A percentile compares a stretch with the other conserved stretches of the same genome.
These are phyloP conservation scores for Dryobates pubescens DNA, from an alignment of 2,797 vertebrate species.

Conservation along the genomic window DNA sequence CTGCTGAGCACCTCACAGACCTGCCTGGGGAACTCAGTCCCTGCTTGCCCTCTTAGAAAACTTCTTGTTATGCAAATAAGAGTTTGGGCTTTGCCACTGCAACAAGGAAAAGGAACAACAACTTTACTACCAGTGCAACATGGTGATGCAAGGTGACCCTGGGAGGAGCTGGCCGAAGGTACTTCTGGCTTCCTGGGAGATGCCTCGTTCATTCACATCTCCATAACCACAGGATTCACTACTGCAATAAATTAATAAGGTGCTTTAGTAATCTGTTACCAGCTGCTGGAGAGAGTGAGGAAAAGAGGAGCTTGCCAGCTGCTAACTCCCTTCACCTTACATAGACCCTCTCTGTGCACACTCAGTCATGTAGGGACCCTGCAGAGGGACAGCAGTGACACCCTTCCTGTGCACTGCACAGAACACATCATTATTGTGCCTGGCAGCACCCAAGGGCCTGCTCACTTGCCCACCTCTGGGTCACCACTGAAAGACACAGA, in stretches of 20 bases:
- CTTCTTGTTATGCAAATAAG: not conserved
- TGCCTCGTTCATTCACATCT: not conserved
- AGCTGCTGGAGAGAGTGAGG: not conserved
- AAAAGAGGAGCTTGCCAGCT: not conserved
- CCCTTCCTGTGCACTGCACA: not conserved
- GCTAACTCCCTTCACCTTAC: not conserved
- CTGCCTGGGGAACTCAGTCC: fast-evolving
- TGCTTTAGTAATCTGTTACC: not conserved
- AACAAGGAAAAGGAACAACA: not conserved
- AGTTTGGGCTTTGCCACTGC: not conserved
- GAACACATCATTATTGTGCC: not conserved
- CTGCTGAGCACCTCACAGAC: not conserved
- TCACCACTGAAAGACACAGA: not conserved
- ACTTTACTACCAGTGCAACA: not conserved
- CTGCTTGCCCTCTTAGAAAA: not conserved
- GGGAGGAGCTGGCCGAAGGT: not conserved
- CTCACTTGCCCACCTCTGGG: not conserved
- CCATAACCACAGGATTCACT: not conserved
- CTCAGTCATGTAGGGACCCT: not conserved
- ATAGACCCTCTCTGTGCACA: not conserved
- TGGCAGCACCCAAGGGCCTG: not conserved
- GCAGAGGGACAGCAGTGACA: not conserved
- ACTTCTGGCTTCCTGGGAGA: not conserved
- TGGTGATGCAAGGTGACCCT: not conserved
- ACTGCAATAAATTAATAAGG: not conserved